Evolutionary conservation across 1,140 invertebrate genomes (phyloP).

Genomic region (Meloidogyne hapla): DNA sequence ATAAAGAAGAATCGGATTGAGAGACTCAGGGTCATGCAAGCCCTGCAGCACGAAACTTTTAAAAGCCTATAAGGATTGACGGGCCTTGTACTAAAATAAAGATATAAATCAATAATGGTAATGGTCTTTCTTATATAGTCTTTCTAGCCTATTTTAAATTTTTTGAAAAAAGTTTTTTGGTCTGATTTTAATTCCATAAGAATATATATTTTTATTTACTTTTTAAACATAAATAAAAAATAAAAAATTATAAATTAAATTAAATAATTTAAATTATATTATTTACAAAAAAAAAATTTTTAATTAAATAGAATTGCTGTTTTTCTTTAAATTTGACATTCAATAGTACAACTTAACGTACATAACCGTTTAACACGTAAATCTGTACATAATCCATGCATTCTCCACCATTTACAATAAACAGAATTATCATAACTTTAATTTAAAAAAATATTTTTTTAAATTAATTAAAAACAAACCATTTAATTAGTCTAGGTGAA

Average conservation of each 20-base stretch:
- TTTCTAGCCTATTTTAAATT: too few species aligned
- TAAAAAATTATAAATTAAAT: background rate
- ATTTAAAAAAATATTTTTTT: background rate
- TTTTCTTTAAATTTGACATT: constrained; percentile 27
- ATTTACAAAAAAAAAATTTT: constrained; percentile 12
- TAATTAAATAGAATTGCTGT: background rate
- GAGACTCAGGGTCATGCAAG: too few species aligned
- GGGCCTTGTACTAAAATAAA: too few species aligned
- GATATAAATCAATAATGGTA: too few species aligned
- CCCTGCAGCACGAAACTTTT: too few species aligned
- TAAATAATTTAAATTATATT: background rate
- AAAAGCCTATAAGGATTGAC: too few species aligned
- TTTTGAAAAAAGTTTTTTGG: too few species aligned
- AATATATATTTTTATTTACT: too few species aligned
- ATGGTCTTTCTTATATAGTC: too few species aligned
- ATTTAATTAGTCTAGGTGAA: background rate
- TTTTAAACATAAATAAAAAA: too few species aligned
- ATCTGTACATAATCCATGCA: constrained; percentile 51
- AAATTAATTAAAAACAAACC: background rate
- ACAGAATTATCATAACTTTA: constrained; percentile 54
- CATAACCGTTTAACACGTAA: constrained; percentile 46
- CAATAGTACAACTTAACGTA: constrained; percentile 45
- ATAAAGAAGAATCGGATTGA: too few species aligned
- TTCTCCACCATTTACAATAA: constrained; percentile 60
- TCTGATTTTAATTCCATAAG: too few species aligned